Evolutionary conservation across 2,888 invertebrate species (phyloP), one percentile per base, ranked within the genome.

Genomic region (Allacma fusca): DNA sequence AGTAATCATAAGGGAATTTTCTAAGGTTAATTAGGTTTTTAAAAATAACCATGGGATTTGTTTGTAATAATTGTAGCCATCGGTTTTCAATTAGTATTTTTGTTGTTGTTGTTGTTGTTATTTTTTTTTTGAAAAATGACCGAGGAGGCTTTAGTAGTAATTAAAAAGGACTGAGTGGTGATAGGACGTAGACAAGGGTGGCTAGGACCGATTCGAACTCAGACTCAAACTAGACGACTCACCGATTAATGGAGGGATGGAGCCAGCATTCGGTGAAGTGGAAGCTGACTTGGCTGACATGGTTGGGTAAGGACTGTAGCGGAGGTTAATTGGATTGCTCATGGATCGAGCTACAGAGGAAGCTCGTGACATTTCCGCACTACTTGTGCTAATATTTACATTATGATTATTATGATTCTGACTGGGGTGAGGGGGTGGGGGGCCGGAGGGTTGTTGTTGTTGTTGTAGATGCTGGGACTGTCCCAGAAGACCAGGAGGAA

Each of bases 231-330:
- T 77, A 67, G 26, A 68, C 23, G 80, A 78, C 64, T 82, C 83
- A 78, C 77, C 79, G 74, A 81, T 83, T 75, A 80, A 73, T 29
- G 82, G 82, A 34, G 83, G 83, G 68, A 83, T 79, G 64, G 83
- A 80, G 34, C 81, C 81, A 23, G 82, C 77, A 76, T 82, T 84
- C 5, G 84, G 84, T 1, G 84, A 83, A 13, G 83, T 81, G 65
- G 83, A 83, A 5, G 82, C 78, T 26, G 81, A 80, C 74, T 84
- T 84, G 1, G 81, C 79, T 9, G 77, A 29, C 74, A 77, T 74
- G 16, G 78, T 77, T 26, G 81, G 82, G 76, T 83, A 83, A n/a
- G 83, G 83, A 77, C 82, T 81, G 75, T 83, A 83, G 69, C 83
- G 77, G 44, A 81, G 57, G 72, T 80, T 81, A 59, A 82, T 80